Evolutionary conservation across 2,888 invertebrate genomes (phyloP).

Genomic region (Drosophila mimetica): DNA sequence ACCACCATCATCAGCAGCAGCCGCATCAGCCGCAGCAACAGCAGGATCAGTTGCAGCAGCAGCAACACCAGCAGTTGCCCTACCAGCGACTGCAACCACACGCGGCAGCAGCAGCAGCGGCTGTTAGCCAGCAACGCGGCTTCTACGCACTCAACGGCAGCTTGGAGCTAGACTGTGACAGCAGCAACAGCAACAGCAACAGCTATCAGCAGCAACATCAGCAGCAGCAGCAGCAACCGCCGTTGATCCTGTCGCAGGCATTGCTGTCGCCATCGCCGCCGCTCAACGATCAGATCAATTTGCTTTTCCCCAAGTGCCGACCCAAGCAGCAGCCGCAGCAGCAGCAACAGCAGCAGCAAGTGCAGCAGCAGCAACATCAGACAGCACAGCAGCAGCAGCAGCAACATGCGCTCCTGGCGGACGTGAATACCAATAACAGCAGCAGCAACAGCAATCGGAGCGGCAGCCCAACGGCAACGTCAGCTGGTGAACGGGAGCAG

Average conservation of each 20-base stretch:
- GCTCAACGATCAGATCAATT: slow-evolving; percentile 90
- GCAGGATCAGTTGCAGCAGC: slow-evolving; percentile 43
- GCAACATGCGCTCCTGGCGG: slow-evolving; percentile 49
- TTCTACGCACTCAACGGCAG: slow-evolving; percentile 53
- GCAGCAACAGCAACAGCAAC: slow-evolving; percentile 47
- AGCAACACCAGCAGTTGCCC: slow-evolving; percentile 42
- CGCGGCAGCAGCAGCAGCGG: slow-evolving; percentile 47
- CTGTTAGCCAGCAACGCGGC: slow-evolving; percentile 27
- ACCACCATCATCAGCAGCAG: slow-evolving; percentile 66
- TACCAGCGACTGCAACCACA: slow-evolving; percentile 40
- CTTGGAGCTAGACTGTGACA: slow-evolving; percentile 58
- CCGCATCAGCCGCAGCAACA: slow-evolving; percentile 58
- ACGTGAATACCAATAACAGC: slow-evolving; percentile 53
- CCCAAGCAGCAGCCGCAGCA: slow-evolving; percentile 85
- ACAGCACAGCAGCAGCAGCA: slow-evolving; percentile 53
- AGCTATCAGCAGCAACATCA: slow-evolving; percentile 48
- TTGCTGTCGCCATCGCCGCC: slow-evolving; percentile 86
- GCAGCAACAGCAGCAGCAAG: slow-evolving; percentile 40
- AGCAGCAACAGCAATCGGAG: slow-evolving; percentile 35
- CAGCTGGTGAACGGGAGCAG: slow-evolving; percentile 7
- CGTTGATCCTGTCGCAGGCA: slow-evolving; percentile 71
- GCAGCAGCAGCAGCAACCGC: slow-evolving; percentile 52
- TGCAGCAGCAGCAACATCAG: slow-evolving; percentile 35
- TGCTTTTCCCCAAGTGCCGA: slow-evolving; percentile 94
- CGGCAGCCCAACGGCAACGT: slow-evolving; percentile 39